Base-by-base conservation (phyloP, 2,888 invertebrate genomes). In the Eilema sororculum region DNA sequence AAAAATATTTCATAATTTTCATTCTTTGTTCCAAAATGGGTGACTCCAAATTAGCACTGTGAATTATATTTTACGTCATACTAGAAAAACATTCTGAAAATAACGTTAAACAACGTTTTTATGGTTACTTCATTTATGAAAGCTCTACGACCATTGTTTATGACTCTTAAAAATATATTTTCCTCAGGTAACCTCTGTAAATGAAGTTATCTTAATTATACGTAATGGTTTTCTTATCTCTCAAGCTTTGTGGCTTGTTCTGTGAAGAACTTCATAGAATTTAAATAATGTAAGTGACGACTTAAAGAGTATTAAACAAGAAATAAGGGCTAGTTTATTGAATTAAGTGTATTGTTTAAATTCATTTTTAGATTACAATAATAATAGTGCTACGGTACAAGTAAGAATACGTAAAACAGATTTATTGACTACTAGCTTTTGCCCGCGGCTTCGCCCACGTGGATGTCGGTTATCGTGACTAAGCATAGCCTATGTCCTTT, bases 131-230 rank as follows among this genome's bases (percentile, higher is more conserved):
- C 28, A 52, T 62, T 66, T 69, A 41, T 41, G 63, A 76, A 77
- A 70, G 65, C 33, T 52, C 28, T n/a, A 33, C 37, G 16, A 22
- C n/a, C 60, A 70, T 81, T 83, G 83, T 81, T 84, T 80, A 76
- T 66, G 73, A 75, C 76, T 82, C 75, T 78, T 76, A 75, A 30
- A 77, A 78, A 77, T 76, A 74, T 72, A 78, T 77, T 80, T 73
- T 83, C 76, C 70, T 74, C 70, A 30, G 65, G 71, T 80, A 75
- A 77, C 71, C 83, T 67, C 82, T 85, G 85, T 62, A 71, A 69
- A 72, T 83, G 86, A 86, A 86, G 84, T 85, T 85, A 86, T 86
- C 86, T 83, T 76, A 81, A 78, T 78, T 78, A 77, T 69, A 65
- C 73, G 73, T 76, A 82, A 84, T 78, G 80, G 76, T 65, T 82